These are phyloP conservation scores for Melinaea menophilus DNA, from an alignment of 2,888 invertebrate species.

Conservation along the genomic window DNA sequence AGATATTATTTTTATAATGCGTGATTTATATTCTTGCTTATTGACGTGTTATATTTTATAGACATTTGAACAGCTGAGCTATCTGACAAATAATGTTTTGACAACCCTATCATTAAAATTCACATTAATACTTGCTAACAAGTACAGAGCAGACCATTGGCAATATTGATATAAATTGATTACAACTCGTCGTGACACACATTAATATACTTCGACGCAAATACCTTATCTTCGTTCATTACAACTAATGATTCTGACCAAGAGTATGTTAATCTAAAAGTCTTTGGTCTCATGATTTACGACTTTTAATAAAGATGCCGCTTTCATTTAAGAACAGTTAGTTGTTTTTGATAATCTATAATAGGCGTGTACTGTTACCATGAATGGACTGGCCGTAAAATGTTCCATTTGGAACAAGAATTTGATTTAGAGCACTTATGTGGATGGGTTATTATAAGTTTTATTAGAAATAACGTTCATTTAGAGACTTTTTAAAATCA, in stretches of 20 bases:
- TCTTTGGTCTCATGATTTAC: conserved; percentile 43
- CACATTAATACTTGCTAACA: conserved; percentile 71
- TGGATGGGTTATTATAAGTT: too few relatives aligned
- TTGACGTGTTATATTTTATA: too few relatives aligned
- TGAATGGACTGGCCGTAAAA: background rate
- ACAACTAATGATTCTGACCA: conserved; percentile 54
- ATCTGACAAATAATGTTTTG: conserved; percentile 14
- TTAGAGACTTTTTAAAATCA: too few relatives aligned
- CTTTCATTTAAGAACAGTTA: conserved; percentile 16
- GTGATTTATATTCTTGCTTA: too few relatives aligned
- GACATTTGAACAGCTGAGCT: background rate
- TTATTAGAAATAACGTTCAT: too few relatives aligned
- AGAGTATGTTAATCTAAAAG: conserved; percentile 47
- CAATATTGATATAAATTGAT: conserved; percentile 78
- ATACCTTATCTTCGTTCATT: conserved; percentile 68
- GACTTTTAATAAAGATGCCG: conserved; percentile 23
- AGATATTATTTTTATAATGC: conserved; percentile 8
- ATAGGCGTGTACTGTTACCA: background rate
- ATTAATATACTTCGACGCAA: conserved; percentile 64
- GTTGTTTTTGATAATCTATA: conserved; percentile 9
- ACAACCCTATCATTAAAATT: conserved; percentile 66
- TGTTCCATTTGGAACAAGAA: background rate
- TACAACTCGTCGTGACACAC: conserved; percentile 68
- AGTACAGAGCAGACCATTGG: conserved; percentile 64
- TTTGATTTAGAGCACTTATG: background rate